These are phyloP conservation scores for Noctua fimbriata DNA, from an alignment of 2,888 invertebrate species.

Conservation along the genomic window DNA sequence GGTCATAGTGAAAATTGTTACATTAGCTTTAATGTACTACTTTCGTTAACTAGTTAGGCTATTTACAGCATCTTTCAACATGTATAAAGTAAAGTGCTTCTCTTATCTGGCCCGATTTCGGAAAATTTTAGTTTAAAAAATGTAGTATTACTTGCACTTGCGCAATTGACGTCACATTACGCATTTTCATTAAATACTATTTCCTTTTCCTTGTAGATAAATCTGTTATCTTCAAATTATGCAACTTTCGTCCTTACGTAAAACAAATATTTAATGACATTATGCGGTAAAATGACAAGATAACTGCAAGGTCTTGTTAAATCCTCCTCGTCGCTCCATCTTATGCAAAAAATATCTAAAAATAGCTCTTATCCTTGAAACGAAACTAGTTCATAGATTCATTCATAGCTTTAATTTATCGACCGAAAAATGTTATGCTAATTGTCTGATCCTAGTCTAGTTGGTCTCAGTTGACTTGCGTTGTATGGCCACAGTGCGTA, in stretches of 20 bases:
- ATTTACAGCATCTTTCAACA: constrained; percentile 1
- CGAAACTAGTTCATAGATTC: constrained; percentile 14
- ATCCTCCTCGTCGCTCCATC: constrained; percentile 19
- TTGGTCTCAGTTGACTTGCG: constrained; percentile 61
- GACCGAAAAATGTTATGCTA: constrained; percentile 64
- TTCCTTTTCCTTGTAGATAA: constrained; percentile 44
- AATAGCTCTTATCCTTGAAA: constrained; percentile 48
- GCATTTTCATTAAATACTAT: constrained; percentile 34
- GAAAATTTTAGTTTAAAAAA: background rate
- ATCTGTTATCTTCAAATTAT: constrained; percentile 37
- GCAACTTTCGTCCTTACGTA: constrained; percentile 39
- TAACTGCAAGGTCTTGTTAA: constrained; percentile 46
- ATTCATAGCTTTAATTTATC: constrained; percentile 54
- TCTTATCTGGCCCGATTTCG: background rate
- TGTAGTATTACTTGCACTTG: constrained; percentile 1
- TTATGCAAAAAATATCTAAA: constrained; percentile 39
- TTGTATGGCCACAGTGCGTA: constrained; percentile 39
- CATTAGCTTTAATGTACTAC: constrained; percentile 16
- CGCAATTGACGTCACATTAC: constrained; percentile 29
- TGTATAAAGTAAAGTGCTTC: background rate
- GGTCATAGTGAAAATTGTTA: constrained; percentile 20
- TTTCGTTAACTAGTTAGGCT: constrained; percentile 15
- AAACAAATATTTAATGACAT: constrained; percentile 40
- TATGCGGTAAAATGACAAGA: constrained; percentile 40
- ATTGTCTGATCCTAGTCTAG: constrained; percentile 42